Base-by-base conservation (phyloP, 2,113 vertebrate genomes). In the Neodontobutis hainanensis region DNA sequence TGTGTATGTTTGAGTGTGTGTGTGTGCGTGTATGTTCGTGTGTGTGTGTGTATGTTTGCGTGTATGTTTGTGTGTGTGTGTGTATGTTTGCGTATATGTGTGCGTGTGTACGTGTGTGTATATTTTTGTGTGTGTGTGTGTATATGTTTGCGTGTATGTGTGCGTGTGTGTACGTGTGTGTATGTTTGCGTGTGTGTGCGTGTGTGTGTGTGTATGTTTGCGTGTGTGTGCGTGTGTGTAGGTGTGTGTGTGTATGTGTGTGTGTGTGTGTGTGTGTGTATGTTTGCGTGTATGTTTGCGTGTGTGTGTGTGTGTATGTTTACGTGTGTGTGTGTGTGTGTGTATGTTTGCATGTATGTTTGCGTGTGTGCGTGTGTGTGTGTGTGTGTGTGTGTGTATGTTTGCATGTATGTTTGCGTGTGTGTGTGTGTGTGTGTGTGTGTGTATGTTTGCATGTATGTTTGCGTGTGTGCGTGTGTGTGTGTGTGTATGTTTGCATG, bases 391-490 rank as follows among this genome's bases (percentile, higher is more conserved):
- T 69, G 57, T 75, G 50, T 81, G 74, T 65, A 40, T 27, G 3
- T 40, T n/a, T n/a, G n/a, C n/a, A n/a, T n/a, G n/a, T n/a, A n/a
- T n/a, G n/a, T n/a, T n/a, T n/a, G 45, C 19, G 47, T 69, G 57
- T 75, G 50, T 81, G 74, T 65, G 43, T 43, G 3, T 40, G 45
- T 34, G 47, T 69, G n/a, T n/a, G 57, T 75, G 50, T 81, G 74
- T 65, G 8, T 35, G 55, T 10, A 8, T 55, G 42, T 66, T 15
- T 44, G 1, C n/a, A n/a, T n/a, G n/a, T n/a, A n/a, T n/a, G n/a
- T n/a, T n/a, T n/a, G n/a, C n/a, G 36, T 27, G 50, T 68, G 64
- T 77, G 52, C 78, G 73, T 65, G 36, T 27, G 19, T 27, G 19
- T 27, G 19, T 27, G 19, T 27, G 19, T 27, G 19, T 27, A 3